phyloP scores from a whole-genome alignment of 2,797 vertebrate species.

The Poecilia gillii region DNA sequence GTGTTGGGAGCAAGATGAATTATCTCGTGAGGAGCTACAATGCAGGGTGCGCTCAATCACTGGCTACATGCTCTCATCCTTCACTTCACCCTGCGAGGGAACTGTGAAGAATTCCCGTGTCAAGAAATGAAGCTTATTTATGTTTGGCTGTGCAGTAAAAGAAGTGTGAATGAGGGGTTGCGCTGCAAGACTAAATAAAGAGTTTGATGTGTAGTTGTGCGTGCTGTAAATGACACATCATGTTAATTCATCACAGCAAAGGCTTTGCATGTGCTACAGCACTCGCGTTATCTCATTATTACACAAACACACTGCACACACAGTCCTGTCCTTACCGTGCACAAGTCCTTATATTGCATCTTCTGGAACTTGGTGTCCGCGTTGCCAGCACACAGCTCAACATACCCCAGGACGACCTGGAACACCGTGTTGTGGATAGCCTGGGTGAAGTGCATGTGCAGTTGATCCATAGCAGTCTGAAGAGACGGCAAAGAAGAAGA shows the following conservation, averaged over 20 bases:
- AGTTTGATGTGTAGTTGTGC: neutral
- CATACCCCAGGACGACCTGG: constrained; percentile 98
- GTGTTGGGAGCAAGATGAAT: constrained; percentile 46
- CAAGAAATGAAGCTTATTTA: constrained; percentile 38
- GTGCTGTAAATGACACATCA: neutral
- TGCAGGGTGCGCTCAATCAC: constrained; percentile 28
- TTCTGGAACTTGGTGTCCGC: constrained; percentile 99
- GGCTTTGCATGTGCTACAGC: neutral
- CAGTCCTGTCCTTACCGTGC: constrained; percentile 84
- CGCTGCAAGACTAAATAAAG: neutral
- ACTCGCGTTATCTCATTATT: neutral
- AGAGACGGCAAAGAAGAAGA: constrained; percentile 44
- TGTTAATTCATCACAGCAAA: constrained; percentile 11
- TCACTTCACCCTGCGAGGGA: constrained; percentile 28
- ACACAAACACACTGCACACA: neutral
- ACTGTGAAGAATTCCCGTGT: constrained; percentile 26
- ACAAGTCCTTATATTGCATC: constrained; percentile 97
- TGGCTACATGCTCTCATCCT: constrained; percentile 13
- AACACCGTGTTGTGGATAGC: constrained; percentile 99
- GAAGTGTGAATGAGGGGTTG: neutral
- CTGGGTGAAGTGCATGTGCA: constrained; percentile 99
- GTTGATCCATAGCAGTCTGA: constrained; percentile 98
- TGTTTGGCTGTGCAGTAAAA: constrained; percentile 9
- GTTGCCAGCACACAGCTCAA: constrained; percentile 96
- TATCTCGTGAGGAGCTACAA: constrained; percentile 22